Percentiles rank a stretch among this genome's conserved stretches.
Evolutionary conservation across 64 coral and sea anemone genomes (phyloP).

Genomic region (Montipora capricornis): DNA sequence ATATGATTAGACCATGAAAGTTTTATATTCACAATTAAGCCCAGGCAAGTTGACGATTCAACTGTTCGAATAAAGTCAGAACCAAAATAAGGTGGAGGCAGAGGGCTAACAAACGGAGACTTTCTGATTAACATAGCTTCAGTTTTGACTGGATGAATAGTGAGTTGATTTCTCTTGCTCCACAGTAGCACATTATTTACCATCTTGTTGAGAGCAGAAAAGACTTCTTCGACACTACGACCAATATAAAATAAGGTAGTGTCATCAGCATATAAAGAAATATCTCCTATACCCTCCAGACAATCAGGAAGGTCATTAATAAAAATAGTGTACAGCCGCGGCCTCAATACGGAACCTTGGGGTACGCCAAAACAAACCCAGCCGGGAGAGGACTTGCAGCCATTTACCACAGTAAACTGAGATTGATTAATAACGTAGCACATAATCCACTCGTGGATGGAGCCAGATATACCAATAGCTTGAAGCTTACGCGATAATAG

Average conservation of each 20-base stretch:
- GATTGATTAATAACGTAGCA: not conserved
- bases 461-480: slow-evolving; percentile 1
- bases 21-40: not conserved
- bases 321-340: not conserved
- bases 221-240: not conserved
- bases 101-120: not conserved
- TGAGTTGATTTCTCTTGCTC: not conserved
- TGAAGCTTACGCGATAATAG: slow-evolving; percentile 8
- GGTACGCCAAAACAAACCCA: not conserved
- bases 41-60: not conserved
- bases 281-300: not conserved
- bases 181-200: not conserved
- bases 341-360: not conserved
- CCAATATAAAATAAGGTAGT: not conserved
- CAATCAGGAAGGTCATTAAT: not conserved
- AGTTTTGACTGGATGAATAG: not conserved
- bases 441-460: slow-evolving; percentile 29
- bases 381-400: not conserved
- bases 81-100: not conserved
- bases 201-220: not conserved
- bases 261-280: not conserved
- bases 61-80: not conserved
- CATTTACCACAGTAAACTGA: not conserved
- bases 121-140: slow-evolving; percentile 1
- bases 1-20: not conserved